These are phyloP conservation scores for Chloropsis hardwickii DNA, from an alignment of 2,113 vertebrate species.

Conservation along the genomic window DNA sequence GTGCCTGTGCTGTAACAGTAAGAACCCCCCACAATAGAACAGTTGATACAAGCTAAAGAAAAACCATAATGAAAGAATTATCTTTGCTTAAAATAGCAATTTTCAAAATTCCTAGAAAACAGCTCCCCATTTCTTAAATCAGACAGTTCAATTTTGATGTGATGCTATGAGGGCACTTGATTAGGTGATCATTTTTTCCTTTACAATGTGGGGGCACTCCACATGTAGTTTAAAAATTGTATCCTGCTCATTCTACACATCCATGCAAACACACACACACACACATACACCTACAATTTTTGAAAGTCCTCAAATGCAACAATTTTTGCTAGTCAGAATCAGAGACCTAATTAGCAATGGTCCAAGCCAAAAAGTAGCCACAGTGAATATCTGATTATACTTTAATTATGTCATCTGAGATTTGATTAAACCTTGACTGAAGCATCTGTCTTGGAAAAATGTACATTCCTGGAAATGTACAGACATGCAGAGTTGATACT, in stretches of 20 bases:
- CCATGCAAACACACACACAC: background rate
- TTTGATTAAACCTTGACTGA: background rate
- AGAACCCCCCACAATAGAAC: background rate
- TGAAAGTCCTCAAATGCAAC: background rate
- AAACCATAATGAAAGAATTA: background rate
- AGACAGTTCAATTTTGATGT: background rate
- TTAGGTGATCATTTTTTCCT: background rate
- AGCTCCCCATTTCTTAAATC: background rate
- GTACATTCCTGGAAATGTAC: background rate
- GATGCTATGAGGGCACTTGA: background rate
- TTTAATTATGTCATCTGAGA: background rate
- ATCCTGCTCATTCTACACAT: background rate
- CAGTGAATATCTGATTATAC: background rate
- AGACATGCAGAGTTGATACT: background rate
- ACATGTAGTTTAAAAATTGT: background rate
- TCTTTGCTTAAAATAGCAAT: background rate
- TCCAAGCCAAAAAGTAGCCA: background rate
- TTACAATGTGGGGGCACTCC: background rate
- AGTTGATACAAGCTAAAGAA: background rate
- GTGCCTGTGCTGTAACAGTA: background rate
- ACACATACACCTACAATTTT: background rate
- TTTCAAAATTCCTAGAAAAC: background rate
- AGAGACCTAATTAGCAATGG: background rate
- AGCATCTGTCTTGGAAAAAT: background rate
- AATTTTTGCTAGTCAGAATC: background rate